phyloP scores from a whole-genome alignment of 2,797 vertebrate species.

The Florisuga fusca region DNA sequence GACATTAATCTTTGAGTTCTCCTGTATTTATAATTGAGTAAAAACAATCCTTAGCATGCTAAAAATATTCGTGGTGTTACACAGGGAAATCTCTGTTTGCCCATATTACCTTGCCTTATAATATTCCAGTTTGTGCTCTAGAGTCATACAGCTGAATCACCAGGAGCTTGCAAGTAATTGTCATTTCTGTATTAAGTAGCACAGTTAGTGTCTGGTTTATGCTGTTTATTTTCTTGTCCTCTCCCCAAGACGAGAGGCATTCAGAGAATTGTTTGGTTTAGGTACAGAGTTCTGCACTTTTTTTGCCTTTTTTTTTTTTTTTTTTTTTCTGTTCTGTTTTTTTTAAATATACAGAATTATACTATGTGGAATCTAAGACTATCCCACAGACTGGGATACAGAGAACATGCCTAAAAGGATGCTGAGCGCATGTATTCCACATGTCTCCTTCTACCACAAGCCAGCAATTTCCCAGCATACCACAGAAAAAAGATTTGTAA shows the following conservation, averaged over 20 bases:
- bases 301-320: background rate
- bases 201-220: background rate
- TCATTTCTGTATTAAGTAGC: background rate
- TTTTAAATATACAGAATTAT: background rate
- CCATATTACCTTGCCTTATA: background rate
- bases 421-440: background rate
- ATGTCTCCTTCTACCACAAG: background rate
- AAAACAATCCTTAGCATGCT: background rate
- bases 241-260: background rate
- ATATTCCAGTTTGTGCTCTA: background rate
- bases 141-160: background rate
- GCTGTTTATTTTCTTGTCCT: background rate
- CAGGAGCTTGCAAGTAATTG: background rate
- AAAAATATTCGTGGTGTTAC: background rate
- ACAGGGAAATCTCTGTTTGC: background rate
- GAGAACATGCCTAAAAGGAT: background rate
- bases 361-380: background rate
- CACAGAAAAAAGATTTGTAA: background rate
- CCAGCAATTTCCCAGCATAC: background rate
- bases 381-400: background rate
- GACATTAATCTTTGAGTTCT: background rate
- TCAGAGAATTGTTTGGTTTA: background rate
- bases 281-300: background rate
- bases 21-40: background rate
- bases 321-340: background rate